Evolutionary conservation across 1,140 invertebrate genomes (phyloP), one percentile per base, ranked within the genome.

Genomic region (Euborellia annulipes): DNA sequence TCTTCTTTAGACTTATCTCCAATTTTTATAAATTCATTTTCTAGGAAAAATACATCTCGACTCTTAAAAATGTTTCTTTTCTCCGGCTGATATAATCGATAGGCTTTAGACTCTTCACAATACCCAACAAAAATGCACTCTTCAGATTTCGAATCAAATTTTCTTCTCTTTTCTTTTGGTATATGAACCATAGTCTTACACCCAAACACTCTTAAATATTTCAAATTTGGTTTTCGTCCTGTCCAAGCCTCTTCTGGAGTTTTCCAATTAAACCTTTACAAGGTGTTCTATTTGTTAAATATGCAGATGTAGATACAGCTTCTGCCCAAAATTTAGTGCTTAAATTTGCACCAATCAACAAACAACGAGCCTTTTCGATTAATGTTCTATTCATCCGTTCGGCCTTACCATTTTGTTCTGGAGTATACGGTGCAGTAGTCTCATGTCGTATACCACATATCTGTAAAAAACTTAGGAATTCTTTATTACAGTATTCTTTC

Each of bases 311-410:
- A 7, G 44, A 36, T 1, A 58, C 41, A 0, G 63, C 59, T 45
- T 65, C 62, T 8, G 53, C 59, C 62, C 63, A 66, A 32, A 58
- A 55, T 3, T 16, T 37, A n/a, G 41, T 45, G 11, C 36, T 30
- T 19, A 61, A 32, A 8, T 52, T 36, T 42, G 48, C 47, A 19
- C 57, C 48, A 18, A 20, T 16, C 9, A 63, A 19, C 42, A 59
- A 48, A 11, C 52, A 38, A n/a, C 53, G 46, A 4, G 57, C 53
- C 13, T 30, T 36, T 21, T 62, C 58, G 16, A 53, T 45, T 6
- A 60, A 13, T 0, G 53, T 56, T n/a, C 58, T 27, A 42, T 61
- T 64, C 13, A 49, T 41, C 21, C 54, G 23, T 38, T 64, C 60
- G 21, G 53, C 50, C 1, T 53, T 42, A 3, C 60, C 58, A 46